These are phyloP conservation scores for Athene noctua DNA, from an alignment of 2,113 vertebrate genomes.

Conservation along the genomic window DNA sequence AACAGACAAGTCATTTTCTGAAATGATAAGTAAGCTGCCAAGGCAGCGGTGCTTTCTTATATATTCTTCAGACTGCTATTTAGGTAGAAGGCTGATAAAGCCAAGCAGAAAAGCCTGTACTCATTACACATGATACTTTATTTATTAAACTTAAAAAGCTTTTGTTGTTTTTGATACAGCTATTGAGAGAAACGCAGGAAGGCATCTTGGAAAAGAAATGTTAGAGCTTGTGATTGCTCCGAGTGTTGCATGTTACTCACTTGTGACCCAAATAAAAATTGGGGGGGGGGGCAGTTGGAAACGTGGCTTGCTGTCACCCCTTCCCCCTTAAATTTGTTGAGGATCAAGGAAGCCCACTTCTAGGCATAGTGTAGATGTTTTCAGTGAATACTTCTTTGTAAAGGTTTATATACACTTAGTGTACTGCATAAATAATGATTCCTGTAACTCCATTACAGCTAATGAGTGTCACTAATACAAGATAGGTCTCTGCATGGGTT, in stretches of 20 bases:
- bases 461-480: conserved; percentile 14
- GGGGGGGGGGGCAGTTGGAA: background rate
- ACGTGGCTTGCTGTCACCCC: background rate
- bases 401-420: background rate
- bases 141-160: conserved; percentile 1
- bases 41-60: conserved; percentile 43
- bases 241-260: background rate
- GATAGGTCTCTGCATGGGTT: conserved; percentile 9
- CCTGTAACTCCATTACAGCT: background rate
- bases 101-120: conserved; percentile 52
- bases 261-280: background rate
- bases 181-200: background rate
- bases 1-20: conserved; percentile 73
- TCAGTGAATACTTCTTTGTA: background rate
- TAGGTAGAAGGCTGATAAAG: conserved; percentile 53
- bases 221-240: background rate
- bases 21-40: conserved; percentile 69
- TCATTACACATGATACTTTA: background rate
- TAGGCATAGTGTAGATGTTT: background rate
- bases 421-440: background rate
- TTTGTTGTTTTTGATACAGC: background rate
- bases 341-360: background rate
- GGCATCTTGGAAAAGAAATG: background rate
- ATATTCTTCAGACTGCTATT: conserved; percentile 49
- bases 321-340: background rate